Evolutionary conservation across 92 coral and sea anemone species (phyloP), one percentile per base, ranked within the genome.

Genomic region (Umimayanthus kanabou): DNA sequence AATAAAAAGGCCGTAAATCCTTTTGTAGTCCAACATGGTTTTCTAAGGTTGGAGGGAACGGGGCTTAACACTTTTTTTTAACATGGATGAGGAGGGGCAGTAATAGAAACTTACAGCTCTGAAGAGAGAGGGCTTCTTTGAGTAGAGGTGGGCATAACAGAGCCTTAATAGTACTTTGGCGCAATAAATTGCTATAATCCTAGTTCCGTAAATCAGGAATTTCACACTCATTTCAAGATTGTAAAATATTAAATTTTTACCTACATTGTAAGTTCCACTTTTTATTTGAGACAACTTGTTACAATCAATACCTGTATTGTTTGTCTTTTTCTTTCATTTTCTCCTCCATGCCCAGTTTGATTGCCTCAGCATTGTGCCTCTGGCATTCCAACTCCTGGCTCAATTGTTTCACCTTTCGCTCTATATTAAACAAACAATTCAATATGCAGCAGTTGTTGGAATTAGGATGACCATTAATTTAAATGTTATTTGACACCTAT

Each of bases 291-390:
- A 30, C 1, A 11, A 66, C 25, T 49, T 49, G 29, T 14, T 29
- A 70, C 37, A 42, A 30, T 25, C 37, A 42, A 30, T 25, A 94
- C 98, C 97, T 96, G 82, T 92, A 91, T 40, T 91, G 91, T 49
- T 90, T 94, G 47, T 96, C 98, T 70, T 93, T 96, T 76, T 94
- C 98, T 65, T 94, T 94, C 29, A 94, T 40, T 53, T 88, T 92
- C 74, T 94, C 97, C 58, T 94, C 94, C 88, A 91, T 83, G 16
- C 93, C 93, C 65, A 90, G 88, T 86, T 93, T 93, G 30, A 93
- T 92, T 23, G 98, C 95, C 83, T 96, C 98, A 16, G 93, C 89
- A 79, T 96, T 96, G 89, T 96, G 98, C 49, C 96, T 90, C 79
- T 94, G 95, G 65, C 98, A 96, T 70, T 94, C 94, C 85, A 96